Evolutionary conservation across 1,140 invertebrate species (phyloP).

Genomic region (Drosophila albomicans): DNA sequence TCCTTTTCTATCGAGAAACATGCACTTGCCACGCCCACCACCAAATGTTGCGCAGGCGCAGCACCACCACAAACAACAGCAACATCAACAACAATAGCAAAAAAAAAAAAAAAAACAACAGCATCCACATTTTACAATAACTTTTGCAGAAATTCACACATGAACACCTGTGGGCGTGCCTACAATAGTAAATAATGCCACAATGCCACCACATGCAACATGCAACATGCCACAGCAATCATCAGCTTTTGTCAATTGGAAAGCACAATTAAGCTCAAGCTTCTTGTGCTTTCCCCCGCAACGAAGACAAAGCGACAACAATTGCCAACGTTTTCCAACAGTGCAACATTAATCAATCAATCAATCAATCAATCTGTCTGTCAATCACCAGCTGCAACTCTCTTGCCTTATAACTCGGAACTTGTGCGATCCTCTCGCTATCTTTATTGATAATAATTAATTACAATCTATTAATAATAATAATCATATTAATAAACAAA

Average conservation of each 20-base stretch:
- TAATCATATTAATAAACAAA: constrained; percentile 31
- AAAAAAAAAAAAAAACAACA: constrained; percentile 47
- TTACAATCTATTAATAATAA: constrained; percentile 72
- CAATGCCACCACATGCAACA: constrained; percentile 31
- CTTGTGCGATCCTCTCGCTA: constrained; percentile 52
- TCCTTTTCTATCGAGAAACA: constrained; percentile 12
- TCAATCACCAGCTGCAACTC: constrained; percentile 68
- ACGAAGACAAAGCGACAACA: constrained; percentile 10
- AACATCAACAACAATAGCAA: constrained; percentile 47
- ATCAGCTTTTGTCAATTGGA: constrained; percentile 42
- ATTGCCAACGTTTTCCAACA: constrained; percentile 10
- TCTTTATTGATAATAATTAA: constrained; percentile 71
- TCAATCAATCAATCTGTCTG: constrained; percentile 31
- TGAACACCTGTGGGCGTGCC: constrained; percentile 80
- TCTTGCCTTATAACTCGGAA: constrained; percentile 70
- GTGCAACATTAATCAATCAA: constrained; percentile 33
- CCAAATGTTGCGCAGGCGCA: constrained; percentile 77
- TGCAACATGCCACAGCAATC: constrained; percentile 25
- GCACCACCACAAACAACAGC: constrained; percentile 48
- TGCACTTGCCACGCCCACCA: constrained; percentile 43
- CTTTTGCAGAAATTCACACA: constrained; percentile 77
- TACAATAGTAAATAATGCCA: constrained; percentile 33
- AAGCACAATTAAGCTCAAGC: constrained; percentile 78
- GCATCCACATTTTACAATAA: constrained; percentile 54
- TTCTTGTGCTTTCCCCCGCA: constrained; percentile 67